These are phyloP conservation scores for Hofmannophila pseudospretella DNA, from an alignment of 2,888 invertebrate genomes.

Conservation along the genomic window DNA sequence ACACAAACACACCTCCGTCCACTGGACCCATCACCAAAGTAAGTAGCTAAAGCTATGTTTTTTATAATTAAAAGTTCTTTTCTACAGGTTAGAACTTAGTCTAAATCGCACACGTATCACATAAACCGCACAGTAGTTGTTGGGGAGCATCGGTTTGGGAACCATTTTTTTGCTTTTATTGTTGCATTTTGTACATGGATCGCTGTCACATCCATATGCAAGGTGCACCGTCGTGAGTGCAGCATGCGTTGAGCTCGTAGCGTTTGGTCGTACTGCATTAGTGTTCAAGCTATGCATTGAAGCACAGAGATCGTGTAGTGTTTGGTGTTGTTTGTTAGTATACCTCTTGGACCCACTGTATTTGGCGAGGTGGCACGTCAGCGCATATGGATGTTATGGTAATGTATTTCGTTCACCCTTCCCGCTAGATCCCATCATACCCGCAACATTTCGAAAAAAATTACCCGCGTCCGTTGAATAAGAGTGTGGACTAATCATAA, in stretches of 20 bases:
- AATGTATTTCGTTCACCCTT: conserved; percentile 67
- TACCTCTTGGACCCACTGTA: conserved; percentile 68
- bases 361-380: conserved; percentile 75
- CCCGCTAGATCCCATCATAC: conserved; percentile 63
- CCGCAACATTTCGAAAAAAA: conserved; percentile 49
- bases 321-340: conserved; percentile 72
- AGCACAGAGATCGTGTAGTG: conserved; percentile 71
- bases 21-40: conserved; percentile 98
- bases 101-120: conserved; percentile 66
- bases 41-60: conserved; percentile 46
- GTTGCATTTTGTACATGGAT: conserved; percentile 70
- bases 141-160: conserved; percentile 74
- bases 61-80: conserved; percentile 33
- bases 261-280: conserved; percentile 73
- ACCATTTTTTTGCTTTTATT: conserved; percentile 54
- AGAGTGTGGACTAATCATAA: conserved; percentile 67
- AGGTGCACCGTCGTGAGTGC: conserved; percentile 65
- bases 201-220: conserved; percentile 56
- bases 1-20: conserved; percentile 81
- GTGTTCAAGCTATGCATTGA: conserved; percentile 71
- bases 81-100: conserved; percentile 57
- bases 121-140: conserved; percentile 71
- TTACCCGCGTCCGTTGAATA: conserved; percentile 52
- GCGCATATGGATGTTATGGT: conserved; percentile 70
- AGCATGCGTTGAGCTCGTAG: conserved; percentile 76